Conservation (phyloP, 2,888 invertebrate species). For the Amorpha juglandis region DNA sequence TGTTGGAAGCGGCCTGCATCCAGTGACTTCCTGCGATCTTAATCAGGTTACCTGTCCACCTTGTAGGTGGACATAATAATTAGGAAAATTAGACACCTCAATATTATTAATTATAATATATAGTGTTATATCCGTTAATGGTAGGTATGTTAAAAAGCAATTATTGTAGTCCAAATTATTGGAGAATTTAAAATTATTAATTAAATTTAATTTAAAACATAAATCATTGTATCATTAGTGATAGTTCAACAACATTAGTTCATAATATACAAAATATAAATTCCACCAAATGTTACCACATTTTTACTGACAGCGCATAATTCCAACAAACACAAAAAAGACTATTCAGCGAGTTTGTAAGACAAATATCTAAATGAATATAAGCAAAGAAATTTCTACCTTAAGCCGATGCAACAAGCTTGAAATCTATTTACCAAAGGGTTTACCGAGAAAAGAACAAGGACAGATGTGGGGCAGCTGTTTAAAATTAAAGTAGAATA, state of each 20-base stretch:
- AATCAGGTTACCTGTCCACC: too few species aligned
- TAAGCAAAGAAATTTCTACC: not conserved
- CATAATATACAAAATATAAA: not conserved
- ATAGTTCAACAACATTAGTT: not conserved
- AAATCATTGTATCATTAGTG: too few species aligned
- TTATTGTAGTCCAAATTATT: too few species aligned
- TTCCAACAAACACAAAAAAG: conserved; percentile 4
- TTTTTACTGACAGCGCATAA: not conserved
- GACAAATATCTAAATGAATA: not conserved
- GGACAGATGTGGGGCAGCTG: conserved; percentile 17
- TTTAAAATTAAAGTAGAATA: conserved; percentile 3
- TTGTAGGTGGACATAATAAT: too few species aligned
- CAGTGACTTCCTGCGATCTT: too few species aligned
- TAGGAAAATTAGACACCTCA: too few species aligned
- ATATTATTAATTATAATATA: too few species aligned
- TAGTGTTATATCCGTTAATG: too few species aligned
- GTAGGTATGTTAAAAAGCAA: too few species aligned
- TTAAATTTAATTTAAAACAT: too few species aligned
- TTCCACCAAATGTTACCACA: not conserved
- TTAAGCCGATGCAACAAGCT: not conserved
- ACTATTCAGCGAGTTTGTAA: not conserved
- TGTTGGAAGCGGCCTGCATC: too few species aligned
- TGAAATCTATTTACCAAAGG: not conserved
- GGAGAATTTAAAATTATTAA: too few species aligned
- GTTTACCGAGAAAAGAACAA: not conserved